A percentile compares a stretch with the other conserved stretches of the same genome.
Evolutionary conservation across 2,113 vertebrate species (phyloP).

Genomic region (Eptesicus fuscus): DNA sequence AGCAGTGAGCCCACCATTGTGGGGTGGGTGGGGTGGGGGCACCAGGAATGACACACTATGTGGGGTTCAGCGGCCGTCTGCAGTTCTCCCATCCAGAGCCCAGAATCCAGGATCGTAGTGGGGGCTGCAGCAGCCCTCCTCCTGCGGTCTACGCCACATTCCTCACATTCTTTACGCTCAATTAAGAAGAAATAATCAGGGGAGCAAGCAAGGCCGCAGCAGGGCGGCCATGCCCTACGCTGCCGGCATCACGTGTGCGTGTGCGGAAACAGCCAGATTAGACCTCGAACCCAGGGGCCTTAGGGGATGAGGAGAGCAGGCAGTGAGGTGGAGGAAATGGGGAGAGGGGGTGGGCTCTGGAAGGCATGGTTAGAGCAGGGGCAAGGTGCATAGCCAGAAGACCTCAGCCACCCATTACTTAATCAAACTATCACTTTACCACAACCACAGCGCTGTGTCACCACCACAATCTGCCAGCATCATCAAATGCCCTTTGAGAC

Average conservation of each 20-base stretch:
- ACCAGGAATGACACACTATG: neutral
- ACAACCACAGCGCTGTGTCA: fast-evolving
- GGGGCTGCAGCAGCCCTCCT: constrained; percentile 22
- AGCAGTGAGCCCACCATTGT: neutral
- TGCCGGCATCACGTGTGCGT: neutral
- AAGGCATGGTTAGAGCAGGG: neutral
- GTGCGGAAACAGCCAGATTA: neutral
- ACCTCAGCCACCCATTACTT: neutral
- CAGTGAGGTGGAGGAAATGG: neutral
- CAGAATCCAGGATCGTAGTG: neutral
- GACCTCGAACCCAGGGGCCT: neutral
- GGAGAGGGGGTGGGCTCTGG: neutral
- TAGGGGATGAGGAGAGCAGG: neutral
- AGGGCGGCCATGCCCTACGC: neutral
- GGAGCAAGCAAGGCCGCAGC: constrained; percentile 28
- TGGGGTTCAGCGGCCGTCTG: neutral
- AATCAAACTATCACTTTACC: fast-evolving
- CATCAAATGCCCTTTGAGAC: neutral
- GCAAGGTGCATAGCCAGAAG: neutral
- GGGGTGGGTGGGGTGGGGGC: too few relatives aligned
- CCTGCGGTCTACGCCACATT: constrained; percentile 55
- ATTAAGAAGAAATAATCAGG: constrained; percentile 76
- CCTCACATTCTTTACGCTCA: constrained; percentile 74
- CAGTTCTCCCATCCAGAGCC: constrained; percentile 3
- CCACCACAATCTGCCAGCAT: neutral